These are phyloP conservation scores for Erinaceus europaeus DNA, from an alignment of 2,113 vertebrate species.

Conservation along the genomic window DNA sequence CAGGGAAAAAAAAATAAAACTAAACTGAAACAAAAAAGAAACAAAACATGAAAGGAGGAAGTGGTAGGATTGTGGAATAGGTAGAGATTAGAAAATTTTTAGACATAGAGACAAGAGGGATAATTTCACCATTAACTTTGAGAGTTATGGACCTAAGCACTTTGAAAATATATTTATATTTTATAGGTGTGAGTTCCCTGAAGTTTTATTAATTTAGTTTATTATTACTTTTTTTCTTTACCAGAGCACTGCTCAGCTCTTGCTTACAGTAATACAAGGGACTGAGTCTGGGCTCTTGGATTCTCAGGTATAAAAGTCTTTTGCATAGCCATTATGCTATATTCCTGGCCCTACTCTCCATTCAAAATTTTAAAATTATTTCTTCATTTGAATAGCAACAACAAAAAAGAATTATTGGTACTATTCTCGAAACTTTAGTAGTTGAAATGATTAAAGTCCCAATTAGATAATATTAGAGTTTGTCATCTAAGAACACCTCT, in stretches of 20 bases:
- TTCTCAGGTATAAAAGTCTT: no score
- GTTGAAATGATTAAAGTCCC: constrained; percentile 35
- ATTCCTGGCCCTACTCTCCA: no score
- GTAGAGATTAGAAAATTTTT: neutral
- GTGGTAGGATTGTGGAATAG: neutral
- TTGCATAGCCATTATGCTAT: no score
- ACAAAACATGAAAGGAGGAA: neutral
- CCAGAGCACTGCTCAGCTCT: no score
- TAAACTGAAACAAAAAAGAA: neutral
- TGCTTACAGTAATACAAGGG: no score
- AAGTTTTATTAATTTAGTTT: no score
- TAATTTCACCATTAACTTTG: neutral
- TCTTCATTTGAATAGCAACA: neutral
- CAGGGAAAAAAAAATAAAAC: no score
- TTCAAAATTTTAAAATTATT: constrained; percentile 47
- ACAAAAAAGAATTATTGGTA: constrained; percentile 1
- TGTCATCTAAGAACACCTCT: constrained; percentile 17
- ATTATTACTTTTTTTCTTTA: no score
- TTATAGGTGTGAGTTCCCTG: neutral
- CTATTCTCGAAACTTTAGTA: neutral
- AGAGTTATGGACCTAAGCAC: neutral
- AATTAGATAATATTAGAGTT: constrained; percentile 31
- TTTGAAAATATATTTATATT: neutral
- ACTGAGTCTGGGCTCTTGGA: no score
- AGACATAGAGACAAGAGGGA: neutral